phyloP scores from a whole-genome alignment of 2,797 vertebrate genomes.

The Ispidina lecontei region DNA sequence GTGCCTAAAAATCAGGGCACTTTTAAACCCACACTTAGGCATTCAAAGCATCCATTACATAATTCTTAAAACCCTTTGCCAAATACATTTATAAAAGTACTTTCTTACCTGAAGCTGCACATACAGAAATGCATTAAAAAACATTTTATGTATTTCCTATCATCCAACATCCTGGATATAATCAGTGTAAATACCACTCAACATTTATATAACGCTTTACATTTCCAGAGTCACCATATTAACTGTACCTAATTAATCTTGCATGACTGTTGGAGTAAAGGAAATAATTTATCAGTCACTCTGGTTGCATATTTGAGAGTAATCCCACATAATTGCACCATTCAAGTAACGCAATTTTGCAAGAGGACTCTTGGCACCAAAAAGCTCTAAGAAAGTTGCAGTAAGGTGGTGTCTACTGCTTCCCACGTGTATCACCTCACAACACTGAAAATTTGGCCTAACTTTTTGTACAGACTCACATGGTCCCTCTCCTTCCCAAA shows the following conservation, averaged over 20 bases:
- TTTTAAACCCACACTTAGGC: not conserved
- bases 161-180: constrained; percentile 5
- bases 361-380: not conserved
- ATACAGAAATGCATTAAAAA: not conserved
- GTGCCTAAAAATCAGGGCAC: not conserved
- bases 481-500: not conserved
- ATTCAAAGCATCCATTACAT: not conserved
- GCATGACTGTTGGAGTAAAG: constrained; percentile 3
- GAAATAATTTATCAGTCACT: constrained; percentile 11
- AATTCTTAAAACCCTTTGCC: not conserved
- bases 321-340: constrained; percentile 7
- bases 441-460: not conserved
- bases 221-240: constrained; percentile 6
- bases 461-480: not conserved
- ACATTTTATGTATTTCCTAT: not conserved
- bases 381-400: not conserved
- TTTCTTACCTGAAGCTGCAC: not conserved
- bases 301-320: constrained; percentile 18
- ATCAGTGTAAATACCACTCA: constrained; percentile 15
- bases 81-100: not conserved
- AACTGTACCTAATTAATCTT: constrained; percentile 20
- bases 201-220: not conserved
- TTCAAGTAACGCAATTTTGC: not conserved
- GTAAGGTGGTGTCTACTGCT: not conserved
- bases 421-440: not conserved